Conservation (phyloP, 2,797 vertebrate species). For the Morelia viridis region DNA sequence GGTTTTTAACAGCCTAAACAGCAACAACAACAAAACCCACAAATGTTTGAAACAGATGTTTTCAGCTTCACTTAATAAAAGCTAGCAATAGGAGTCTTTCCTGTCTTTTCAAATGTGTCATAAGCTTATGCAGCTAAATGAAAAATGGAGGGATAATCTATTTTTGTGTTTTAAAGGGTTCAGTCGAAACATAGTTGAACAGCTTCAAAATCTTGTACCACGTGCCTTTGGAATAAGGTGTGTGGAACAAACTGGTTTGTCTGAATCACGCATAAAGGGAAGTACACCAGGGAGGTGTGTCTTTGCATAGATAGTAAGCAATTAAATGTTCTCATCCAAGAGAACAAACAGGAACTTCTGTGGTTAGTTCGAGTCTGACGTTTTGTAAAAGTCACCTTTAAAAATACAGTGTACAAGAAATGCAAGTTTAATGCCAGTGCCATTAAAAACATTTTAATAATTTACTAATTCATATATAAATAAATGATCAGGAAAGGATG, state of each 20-base stretch:
- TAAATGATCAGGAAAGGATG: not conserved
- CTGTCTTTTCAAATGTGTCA: not conserved
- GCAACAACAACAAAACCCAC: not conserved
- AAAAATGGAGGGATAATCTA: not conserved
- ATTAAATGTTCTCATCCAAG: conserved; percentile 13
- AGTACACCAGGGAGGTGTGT: conserved; percentile 14
- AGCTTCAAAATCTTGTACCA: not conserved
- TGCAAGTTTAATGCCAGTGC: not conserved
- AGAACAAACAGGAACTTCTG: conserved; percentile 32
- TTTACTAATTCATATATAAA: conserved; percentile 10
- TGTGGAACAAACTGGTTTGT: not conserved
- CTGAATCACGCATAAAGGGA: conserved; percentile 28
- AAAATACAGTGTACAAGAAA: conserved; percentile 24
- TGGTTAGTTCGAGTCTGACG: conserved; percentile 17
- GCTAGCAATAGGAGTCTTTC: not conserved
- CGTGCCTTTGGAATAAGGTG: not conserved
- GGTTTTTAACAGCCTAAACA: not conserved
- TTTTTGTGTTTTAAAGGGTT: not conserved
- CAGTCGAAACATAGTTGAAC: not conserved
- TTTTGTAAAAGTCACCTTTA: conserved; percentile 25
- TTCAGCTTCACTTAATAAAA: not conserved
- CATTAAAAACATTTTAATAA: not conserved
- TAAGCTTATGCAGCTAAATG: not conserved
- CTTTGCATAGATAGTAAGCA: conserved; percentile 11
- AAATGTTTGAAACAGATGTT: not conserved